Evolutionary conservation across 2,888 invertebrate genomes (phyloP), one percentile per base, ranked within the genome.

Genomic region (Dryomyza anilis): DNA sequence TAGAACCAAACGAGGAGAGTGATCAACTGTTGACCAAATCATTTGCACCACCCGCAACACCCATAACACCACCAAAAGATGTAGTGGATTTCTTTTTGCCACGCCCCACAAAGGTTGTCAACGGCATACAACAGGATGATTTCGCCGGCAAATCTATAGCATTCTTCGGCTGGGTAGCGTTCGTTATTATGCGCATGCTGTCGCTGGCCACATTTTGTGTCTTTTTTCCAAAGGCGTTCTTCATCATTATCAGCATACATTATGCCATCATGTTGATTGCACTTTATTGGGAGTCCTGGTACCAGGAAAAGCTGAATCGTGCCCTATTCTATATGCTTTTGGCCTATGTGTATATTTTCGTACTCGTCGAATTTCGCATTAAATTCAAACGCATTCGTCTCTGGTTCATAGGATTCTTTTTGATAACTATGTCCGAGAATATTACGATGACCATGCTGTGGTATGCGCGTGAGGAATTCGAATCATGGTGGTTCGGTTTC

Each of bases 131-230:
- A 69, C 91, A 92, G 69, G 92, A 92, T 72, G 92, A 93, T 74
- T 86, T 89, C 1, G 86, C 89, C 0, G 91, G 90, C 12, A 88
- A 88, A 71, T 78, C 89, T 6, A 84, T 92, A 3, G 86, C 90
- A 27, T 91, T 89, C 76, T 80, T 90, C n/a, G 91, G 91, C 78
- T 93, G 93, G 93, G 89, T 91, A 69, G 84, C 88, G 48, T 93
- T 92, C 76, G 87, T 92, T 55, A 77, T 89, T n/a, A 87, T 90
- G 45, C 86, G 93, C 53, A 85, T 92, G 81, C 83, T 92, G 56
- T 87, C 91, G 27, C 86, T 93, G 50, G 87, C 89, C 0, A 86
- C 89, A 1, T 90, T 91, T 73, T 89, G 88, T 27, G 87, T 88
- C 71, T 90, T 91, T 77, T 90, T 88, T 76, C 87, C 89, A 0